Conservation (phyloP, 92 coral and sea anemone genomes). For the Parazoanthus darwini region DNA sequence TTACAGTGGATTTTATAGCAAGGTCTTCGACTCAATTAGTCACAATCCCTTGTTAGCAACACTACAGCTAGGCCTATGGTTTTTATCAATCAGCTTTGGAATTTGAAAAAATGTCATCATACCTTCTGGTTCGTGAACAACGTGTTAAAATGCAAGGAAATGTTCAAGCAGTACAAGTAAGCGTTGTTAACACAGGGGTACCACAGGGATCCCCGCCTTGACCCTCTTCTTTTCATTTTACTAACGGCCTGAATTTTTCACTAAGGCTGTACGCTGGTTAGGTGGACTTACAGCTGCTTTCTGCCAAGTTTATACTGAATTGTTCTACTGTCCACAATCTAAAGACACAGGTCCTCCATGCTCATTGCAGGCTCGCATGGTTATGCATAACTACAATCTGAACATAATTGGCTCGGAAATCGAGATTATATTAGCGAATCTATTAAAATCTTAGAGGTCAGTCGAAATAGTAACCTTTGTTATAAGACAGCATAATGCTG, state of each 20-base stretch:
- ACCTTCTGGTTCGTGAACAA: constrained; percentile 20
- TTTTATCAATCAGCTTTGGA: constrained; percentile 29
- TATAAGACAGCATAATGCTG: too few species aligned
- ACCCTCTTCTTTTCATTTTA: constrained; percentile 37
- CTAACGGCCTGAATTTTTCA: constrained; percentile 31
- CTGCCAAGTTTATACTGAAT: too few species aligned
- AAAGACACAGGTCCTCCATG: too few species aligned
- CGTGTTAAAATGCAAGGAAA: constrained; percentile 37
- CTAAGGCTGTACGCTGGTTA: too few species aligned
- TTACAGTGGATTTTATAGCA: constrained; percentile 45
- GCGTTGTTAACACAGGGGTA: constrained; percentile 20
- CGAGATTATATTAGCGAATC: too few species aligned
- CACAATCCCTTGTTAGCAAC: constrained; percentile 24
- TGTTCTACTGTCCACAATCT: too few species aligned
- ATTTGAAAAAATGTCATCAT: constrained; percentile 12
- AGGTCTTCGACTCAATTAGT: constrained; percentile 46
- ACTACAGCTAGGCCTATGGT: constrained; percentile 13
- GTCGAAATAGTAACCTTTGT: too few species aligned
- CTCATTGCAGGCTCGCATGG: too few species aligned
- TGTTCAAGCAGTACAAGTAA: constrained; percentile 18
- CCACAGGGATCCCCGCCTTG: constrained; percentile 25
- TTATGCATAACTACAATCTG: too few species aligned
- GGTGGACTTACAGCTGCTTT: too few species aligned
- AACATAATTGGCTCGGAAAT: too few species aligned
- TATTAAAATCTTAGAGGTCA: too few species aligned